Evolutionary conservation across 1,140 invertebrate genomes (phyloP).

Genomic region (Sarcophaga peregrina): DNA sequence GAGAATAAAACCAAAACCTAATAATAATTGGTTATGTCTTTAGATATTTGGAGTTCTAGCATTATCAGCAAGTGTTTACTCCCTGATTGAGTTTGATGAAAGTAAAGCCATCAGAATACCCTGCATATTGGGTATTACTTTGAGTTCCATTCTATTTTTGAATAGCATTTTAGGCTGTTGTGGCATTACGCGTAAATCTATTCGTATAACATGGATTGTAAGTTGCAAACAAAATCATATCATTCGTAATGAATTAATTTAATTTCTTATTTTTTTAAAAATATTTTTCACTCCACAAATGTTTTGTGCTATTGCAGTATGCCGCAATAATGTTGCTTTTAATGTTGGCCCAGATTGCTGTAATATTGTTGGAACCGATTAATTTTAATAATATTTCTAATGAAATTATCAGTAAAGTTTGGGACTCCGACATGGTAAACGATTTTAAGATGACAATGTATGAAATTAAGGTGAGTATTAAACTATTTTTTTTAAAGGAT

Average conservation of each 20-base stretch:
- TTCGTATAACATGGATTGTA: slow-evolving; percentile 59
- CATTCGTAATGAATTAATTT: neutral
- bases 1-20: neutral
- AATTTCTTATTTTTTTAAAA: no score
- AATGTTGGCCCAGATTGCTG: slow-evolving; percentile 58
- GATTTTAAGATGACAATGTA: slow-evolving; percentile 54
- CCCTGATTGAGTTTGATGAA: slow-evolving; percentile 50
- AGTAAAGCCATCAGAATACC: slow-evolving; percentile 56
- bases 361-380: slow-evolving; percentile 58
- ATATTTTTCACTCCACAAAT: neutral
- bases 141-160: slow-evolving; percentile 55
- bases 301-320: slow-evolving; percentile 49
- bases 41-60: slow-evolving; percentile 57
- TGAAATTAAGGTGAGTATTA: slow-evolving; percentile 56
- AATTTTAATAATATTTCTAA: slow-evolving; percentile 56
- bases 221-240: slow-evolving; percentile 44
- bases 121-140: slow-evolving; percentile 57
- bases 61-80: slow-evolving; percentile 56
- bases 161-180: slow-evolving; percentile 59
- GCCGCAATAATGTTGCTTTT: slow-evolving; percentile 55
- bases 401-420: slow-evolving; percentile 56
- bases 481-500: neutral
- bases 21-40: neutral
- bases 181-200: slow-evolving; percentile 53
- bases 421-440: slow-evolving; percentile 53